These are phyloP conservation scores for Ptilodon capucinus DNA, from an alignment of 2,888 invertebrate genomes.

Conservation along the genomic window DNA sequence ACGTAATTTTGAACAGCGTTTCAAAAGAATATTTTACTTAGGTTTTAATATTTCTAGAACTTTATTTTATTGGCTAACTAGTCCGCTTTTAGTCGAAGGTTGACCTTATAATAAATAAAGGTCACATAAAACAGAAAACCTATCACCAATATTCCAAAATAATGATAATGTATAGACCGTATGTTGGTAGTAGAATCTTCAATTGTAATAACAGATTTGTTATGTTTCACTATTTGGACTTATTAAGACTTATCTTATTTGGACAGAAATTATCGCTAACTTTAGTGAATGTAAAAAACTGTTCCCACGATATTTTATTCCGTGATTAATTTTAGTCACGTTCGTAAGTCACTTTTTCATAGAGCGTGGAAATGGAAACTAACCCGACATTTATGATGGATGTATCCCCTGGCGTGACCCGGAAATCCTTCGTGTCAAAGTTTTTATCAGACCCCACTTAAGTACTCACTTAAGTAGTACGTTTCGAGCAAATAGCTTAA, in stretches of 20 bases:
- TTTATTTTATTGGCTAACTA: too few species aligned
- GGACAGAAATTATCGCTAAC: too few species aligned
- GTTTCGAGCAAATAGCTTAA: slow-evolving; percentile 1
- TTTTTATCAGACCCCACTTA: slow-evolving; percentile 1
- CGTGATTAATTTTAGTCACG: not conserved
- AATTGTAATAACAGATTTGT: too few species aligned
- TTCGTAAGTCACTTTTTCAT: not conserved
- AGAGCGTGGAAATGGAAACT: not conserved
- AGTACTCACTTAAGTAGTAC: not conserved
- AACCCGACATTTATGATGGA: slow-evolving; percentile 1
- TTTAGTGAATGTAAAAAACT: not conserved
- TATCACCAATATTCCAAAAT: too few species aligned
- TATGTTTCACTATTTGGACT: too few species aligned
- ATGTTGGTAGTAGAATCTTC: too few species aligned
- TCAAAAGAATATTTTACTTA: not conserved
- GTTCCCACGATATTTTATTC: not conserved
- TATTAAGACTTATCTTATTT: too few species aligned
- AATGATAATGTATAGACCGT: too few species aligned
- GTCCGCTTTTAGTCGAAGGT: too few species aligned
- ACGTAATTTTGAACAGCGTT: not conserved
- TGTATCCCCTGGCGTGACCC: not conserved
- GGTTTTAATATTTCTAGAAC: too few species aligned
- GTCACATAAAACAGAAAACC: too few species aligned
- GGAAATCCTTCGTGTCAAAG: not conserved
- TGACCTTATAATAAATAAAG: too few species aligned